Conservation (phyloP, 1,140 invertebrate genomes). For the Sycophaga agraensis region DNA sequence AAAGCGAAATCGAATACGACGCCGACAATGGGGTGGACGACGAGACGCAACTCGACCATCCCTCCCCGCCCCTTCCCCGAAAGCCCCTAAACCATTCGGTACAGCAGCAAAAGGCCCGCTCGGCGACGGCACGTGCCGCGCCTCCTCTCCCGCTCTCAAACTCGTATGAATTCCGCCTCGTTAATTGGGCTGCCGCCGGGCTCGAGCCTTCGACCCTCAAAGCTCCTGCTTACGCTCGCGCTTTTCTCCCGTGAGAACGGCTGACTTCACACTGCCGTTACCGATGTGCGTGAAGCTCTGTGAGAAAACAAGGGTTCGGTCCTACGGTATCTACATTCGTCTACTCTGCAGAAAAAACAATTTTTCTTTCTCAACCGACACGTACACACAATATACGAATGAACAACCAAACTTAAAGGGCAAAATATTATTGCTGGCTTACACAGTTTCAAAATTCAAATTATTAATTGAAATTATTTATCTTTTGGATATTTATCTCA, state of each 20-base stretch:
- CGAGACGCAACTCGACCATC: background rate
- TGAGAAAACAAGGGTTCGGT: no score
- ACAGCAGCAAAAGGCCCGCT: background rate
- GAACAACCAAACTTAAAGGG: no score
- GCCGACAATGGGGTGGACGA: background rate
- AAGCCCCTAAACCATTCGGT: conserved; percentile 2
- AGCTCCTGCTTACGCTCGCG: background rate
- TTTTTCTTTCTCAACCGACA: no score
- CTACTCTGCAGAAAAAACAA: no score
- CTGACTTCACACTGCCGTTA: background rate
- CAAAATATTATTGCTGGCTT: no score
- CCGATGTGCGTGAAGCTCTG: background rate
- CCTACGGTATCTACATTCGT: no score
- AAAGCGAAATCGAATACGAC: background rate
- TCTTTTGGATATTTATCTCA: no score
- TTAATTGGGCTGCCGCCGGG: background rate
- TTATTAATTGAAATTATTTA: no score
- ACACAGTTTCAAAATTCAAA: no score
- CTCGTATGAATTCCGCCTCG: background rate
- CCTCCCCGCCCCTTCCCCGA: no score
- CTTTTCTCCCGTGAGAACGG: background rate
- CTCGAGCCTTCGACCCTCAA: background rate
- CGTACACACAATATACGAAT: no score
- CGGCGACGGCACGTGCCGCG: background rate
- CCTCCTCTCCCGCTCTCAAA: no score